Base-by-base conservation (phyloP, 2,113 vertebrate species). In the Notothenia rossii region DNA sequence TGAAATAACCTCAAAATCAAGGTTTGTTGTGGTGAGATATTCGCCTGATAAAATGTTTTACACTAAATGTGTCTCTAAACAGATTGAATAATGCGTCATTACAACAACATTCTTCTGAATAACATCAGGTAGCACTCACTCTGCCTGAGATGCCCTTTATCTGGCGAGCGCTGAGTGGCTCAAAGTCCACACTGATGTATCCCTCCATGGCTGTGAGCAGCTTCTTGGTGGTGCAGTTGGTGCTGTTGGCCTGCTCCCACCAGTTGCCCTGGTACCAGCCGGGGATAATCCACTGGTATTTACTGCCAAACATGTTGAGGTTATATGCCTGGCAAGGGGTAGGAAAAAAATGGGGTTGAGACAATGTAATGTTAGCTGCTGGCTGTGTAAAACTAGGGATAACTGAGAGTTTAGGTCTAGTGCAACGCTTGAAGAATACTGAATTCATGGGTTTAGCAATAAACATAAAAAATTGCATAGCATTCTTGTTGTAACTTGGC, bases 231-330 rank as follows among this genome's bases (percentile, higher is more conserved):
- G 97, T 96, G 91, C 98, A 99, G 46, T 96, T 97, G 60, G 97
- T 97, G 25, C 95, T 96, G 92, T 99, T 98, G 33, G 96, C 96
- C 90, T 97, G 96, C 81, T 99, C 97, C 98, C 98, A 99, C 98
- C 98, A 99, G 87, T 96, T 95, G 3, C 96, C 96, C 94, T 98
- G 97, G 78, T 99, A 99, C 98, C 98, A 99, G 50, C 98, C 98
- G 2, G 98, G 98, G 89, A 99, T 99, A 89, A 99, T 98, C 98
- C 98, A 99, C 82, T 99, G 98, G 87, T 99, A 99, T 77, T 99
- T 99, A 92, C 96, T 99, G 58, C 98, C 98, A 33, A 94, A 99
- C 98, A 99, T 97, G 89, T 97, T 98, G 90, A 98, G 95, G 81
- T 98, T 96, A 72, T 96, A 98, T 1, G 98, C 98, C 98, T 99